A percentile compares a stretch with the other conserved stretches of the same genome.
Conservation (phyloP, 2,797 vertebrate species). For the Rhabdophis nuchalis region DNA sequence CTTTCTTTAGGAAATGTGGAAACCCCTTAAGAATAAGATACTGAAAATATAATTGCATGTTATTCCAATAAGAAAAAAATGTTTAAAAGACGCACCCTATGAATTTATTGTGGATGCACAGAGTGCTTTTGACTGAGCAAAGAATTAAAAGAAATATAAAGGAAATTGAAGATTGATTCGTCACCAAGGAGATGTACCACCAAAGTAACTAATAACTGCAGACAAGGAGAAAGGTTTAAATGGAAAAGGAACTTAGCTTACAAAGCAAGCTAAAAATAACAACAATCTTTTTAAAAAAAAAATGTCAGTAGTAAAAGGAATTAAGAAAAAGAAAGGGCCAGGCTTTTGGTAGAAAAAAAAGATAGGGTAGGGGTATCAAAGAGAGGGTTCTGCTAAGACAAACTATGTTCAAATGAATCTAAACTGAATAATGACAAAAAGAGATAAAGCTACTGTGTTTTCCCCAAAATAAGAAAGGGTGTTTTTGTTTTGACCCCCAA, state of each 20-base stretch:
- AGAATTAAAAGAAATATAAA: not conserved
- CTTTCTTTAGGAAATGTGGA: not conserved
- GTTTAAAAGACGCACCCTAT: not conserved
- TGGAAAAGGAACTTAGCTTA: not conserved
- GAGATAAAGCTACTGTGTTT: not conserved
- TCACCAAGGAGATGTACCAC: not conserved
- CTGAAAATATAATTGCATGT: not conserved
- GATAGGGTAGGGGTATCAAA: not conserved
- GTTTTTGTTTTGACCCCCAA: no score
- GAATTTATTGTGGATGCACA: not conserved
- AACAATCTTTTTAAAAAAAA: not conserved
- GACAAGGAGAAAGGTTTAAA: not conserved
- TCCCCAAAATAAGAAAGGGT: no score
- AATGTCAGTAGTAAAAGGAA: not conserved
- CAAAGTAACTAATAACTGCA: not conserved
- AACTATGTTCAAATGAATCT: not conserved
- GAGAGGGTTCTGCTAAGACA: not conserved
- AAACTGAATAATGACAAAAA: not conserved
- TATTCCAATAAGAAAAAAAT: not conserved
- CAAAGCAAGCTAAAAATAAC: not conserved
- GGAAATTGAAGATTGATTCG: not conserved
- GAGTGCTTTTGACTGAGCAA: not conserved
- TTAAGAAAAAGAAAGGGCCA: not conserved
- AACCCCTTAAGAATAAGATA: not conserved
- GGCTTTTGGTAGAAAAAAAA: not conserved